Evolutionary conservation across 2,113 vertebrate genomes (phyloP), one percentile per base, ranked within the genome.

Genomic region (Pica pica): DNA sequence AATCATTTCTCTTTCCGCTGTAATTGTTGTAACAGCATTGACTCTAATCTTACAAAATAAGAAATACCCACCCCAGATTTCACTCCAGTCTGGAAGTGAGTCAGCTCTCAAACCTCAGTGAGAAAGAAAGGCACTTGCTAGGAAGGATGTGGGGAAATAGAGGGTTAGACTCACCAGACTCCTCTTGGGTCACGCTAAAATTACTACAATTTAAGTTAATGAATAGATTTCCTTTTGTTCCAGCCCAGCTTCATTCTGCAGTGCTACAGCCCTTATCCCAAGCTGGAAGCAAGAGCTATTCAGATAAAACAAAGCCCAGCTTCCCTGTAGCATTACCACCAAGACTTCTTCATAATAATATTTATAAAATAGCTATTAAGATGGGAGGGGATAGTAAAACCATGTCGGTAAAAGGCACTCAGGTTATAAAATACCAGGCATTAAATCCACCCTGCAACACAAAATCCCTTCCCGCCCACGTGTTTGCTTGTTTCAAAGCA

Each of bases 121-220:
- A 94, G 78, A 94, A 92, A 77, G 93, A 53, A 70, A 96, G 80
- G 95, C 86, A 76, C 73, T 96, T 94, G 69, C 73, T 94, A 96
- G 90, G 93, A 97, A 87, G 65, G 90, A 93, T 91, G 86, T 92
- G 88, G 81, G 90, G 93, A 97, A 96, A 97, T 94, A 97, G 94
- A 87, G 83, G 88, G 78, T 95, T 96, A 92, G 94, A 95, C 95
- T 94, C 92, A 94, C 79, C 47, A 95, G 63, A 81, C 95, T 94
- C 83, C 92, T 96, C 90, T 90, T 95, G 90, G 96, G 94, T 95
- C 95, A 96, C 39, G 89, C 90, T 89, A 92, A 95, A 97, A 96
- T 97, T 97, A 96, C 94, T 96, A 93, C 88, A 61, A 97, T 95
- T 96, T 94, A 93, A 96, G 86, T 83, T 94, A 96, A 96, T 94